A percentile compares a stretch with the other conserved stretches of the same genome.
phyloP scores from a whole-genome alignment of 2,888 invertebrate genomes.

The Hedya salicella region DNA sequence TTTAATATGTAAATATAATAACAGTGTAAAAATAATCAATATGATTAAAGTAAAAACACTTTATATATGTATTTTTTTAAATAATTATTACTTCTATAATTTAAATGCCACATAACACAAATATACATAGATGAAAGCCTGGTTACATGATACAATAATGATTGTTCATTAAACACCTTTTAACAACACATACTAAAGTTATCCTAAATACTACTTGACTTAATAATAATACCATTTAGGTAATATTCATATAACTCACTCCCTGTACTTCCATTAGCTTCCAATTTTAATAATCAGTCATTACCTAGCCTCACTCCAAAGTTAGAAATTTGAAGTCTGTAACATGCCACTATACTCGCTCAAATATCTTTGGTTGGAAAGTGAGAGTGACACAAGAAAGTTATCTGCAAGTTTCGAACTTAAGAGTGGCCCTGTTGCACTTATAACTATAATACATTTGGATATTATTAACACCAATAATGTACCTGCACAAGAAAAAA shows the following conservation, averaged over 20 bases:
- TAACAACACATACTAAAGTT: background rate
- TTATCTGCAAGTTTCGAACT: too few relatives aligned
- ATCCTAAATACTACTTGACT: background rate
- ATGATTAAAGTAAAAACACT: slow-evolving; percentile 13
- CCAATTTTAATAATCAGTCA: slow-evolving; percentile 19
- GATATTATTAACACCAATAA: slow-evolving; percentile 10
- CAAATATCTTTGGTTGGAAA: too few relatives aligned
- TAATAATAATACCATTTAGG: background rate
- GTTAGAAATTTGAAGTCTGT: too few relatives aligned
- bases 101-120: background rate
- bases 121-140: background rate
- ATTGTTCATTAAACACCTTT: background rate
- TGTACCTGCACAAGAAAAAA: slow-evolving; percentile 4
- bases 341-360: too few relatives aligned
- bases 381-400: too few relatives aligned
- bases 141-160: background rate
- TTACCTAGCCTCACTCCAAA: too few relatives aligned
- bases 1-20: background rate
- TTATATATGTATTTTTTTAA: background rate
- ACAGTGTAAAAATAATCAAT: slow-evolving; percentile 20
- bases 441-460: slow-evolving; percentile 3
- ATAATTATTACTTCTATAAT: slow-evolving; percentile 6
- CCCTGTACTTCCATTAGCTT: slow-evolving; percentile 35
- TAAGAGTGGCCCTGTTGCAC: background rate
- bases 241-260: slow-evolving; percentile 19